Evolutionary conservation across 2,797 vertebrate species (phyloP).

Genomic region (Linurgus olivaceus): DNA sequence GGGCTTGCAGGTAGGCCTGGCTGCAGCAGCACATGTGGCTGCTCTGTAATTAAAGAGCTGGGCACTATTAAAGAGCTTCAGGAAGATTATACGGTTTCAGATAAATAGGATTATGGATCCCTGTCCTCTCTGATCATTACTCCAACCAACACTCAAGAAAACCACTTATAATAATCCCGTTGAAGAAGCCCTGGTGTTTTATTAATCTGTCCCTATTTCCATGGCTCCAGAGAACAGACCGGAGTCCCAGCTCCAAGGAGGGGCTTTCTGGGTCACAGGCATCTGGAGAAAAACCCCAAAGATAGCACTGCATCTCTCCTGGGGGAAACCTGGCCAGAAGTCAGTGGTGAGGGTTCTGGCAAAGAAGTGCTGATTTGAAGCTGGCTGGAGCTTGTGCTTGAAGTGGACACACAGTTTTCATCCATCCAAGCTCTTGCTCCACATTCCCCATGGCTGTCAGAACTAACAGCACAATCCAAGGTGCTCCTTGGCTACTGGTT

Average conservation of each 20-base stretch:
- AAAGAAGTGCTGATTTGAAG: not conserved
- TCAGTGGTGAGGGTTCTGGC: not conserved
- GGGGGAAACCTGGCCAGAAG: not conserved
- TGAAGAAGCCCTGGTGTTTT: constrained; percentile 44
- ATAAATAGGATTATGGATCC: constrained; percentile 71
- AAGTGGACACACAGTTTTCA: not conserved
- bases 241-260: not conserved
- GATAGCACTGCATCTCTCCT: not conserved
- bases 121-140: constrained; percentile 62
- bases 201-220: not conserved
- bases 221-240: not conserved
- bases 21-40: not conserved
- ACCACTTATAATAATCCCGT: constrained; percentile 67
- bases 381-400: not conserved
- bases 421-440: not conserved
- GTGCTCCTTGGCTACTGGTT: not conserved
- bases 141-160: constrained; percentile 63
- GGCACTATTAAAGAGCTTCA: constrained; percentile 71
- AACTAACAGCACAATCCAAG: not conserved
- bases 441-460: not conserved
- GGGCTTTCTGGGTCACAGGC: not conserved
- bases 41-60: constrained; percentile 68
- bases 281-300: not conserved
- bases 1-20: not conserved
- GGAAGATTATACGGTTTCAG: constrained; percentile 75